phyloP scores from a whole-genome alignment of 2,797 vertebrate genomes.

The Benthosema pterotum region DNA sequence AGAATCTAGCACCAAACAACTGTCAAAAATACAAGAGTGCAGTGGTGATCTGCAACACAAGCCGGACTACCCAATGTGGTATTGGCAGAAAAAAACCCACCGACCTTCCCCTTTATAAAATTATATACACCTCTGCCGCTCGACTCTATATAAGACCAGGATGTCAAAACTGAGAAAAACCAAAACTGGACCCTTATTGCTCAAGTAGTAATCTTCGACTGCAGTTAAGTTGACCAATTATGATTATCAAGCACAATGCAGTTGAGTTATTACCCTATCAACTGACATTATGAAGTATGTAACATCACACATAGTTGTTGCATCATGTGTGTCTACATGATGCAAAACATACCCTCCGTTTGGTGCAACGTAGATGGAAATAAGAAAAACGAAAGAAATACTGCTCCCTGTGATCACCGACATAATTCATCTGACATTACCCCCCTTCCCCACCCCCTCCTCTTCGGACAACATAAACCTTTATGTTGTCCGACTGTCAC shows the following conservation, averaged over 20 bases:
- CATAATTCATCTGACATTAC: too few species aligned
- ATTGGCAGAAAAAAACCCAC: not conserved
- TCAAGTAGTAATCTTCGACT: not conserved
- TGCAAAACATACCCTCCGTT: too few species aligned
- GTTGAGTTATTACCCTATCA: not conserved
- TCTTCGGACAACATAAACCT: too few species aligned
- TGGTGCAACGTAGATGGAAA: too few species aligned
- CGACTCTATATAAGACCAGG: not conserved
- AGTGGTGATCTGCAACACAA: too few species aligned
- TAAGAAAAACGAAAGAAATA: too few species aligned
- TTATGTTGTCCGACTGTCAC: too few species aligned
- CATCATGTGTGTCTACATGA: too few species aligned
- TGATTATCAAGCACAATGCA: not conserved
- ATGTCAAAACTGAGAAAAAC: not conserved
- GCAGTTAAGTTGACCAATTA: not conserved
- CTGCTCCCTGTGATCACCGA: too few species aligned
- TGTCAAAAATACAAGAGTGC: not conserved
- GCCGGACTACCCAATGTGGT: not conserved
- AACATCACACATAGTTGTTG: too few species aligned
- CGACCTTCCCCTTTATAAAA: not conserved
- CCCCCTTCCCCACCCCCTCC: too few species aligned
- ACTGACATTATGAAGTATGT: not conserved
- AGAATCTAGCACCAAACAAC: slow-evolving; percentile 48
- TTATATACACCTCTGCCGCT: not conserved
- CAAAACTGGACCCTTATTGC: not conserved